phyloP scores from a whole-genome alignment of 2,797 vertebrate genomes.

The Notolabrus celidotus region DNA sequence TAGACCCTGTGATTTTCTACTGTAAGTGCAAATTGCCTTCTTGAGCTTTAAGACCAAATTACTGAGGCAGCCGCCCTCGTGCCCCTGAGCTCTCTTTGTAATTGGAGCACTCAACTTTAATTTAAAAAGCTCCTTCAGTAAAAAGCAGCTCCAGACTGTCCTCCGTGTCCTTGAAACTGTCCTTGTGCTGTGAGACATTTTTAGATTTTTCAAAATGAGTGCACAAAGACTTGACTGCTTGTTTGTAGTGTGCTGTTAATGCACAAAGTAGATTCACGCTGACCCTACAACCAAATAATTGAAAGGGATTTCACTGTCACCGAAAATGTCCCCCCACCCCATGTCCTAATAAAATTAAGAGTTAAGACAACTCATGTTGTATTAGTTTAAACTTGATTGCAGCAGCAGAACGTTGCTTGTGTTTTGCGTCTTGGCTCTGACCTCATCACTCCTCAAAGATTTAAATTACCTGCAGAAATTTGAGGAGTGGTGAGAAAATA shows the following conservation, averaged over 20 bases:
- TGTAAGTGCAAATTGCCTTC: constrained; percentile 52
- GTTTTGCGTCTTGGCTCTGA: too few species aligned
- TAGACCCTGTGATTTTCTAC: constrained; percentile 36
- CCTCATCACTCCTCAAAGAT: too few species aligned
- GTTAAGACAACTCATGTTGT: not conserved
- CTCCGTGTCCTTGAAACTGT: constrained; percentile 25
- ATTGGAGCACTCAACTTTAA: constrained; percentile 52
- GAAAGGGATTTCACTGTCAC: not conserved
- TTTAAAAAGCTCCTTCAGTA: constrained; percentile 40
- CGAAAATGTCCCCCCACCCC: not conserved
- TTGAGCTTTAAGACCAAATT: constrained; percentile 58
- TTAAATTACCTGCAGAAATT: too few species aligned
- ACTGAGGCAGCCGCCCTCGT: constrained; percentile 20
- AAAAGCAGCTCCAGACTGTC: constrained; percentile 23
- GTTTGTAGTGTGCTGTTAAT: not conserved
- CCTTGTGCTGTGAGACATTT: constrained; percentile 9
- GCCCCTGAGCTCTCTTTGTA: constrained; percentile 49
- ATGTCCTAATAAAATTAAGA: not conserved
- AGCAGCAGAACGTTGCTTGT: too few species aligned
- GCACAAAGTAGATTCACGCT: not conserved
- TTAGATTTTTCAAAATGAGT: constrained; percentile 2
- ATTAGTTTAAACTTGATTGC: too few species aligned
- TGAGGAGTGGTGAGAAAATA: too few species aligned
- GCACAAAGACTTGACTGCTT: not conserved
- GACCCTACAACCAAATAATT: not conserved